phyloP scores from a whole-genome alignment of 1,140 invertebrate species.

The Cyclina sinensis region DNA sequence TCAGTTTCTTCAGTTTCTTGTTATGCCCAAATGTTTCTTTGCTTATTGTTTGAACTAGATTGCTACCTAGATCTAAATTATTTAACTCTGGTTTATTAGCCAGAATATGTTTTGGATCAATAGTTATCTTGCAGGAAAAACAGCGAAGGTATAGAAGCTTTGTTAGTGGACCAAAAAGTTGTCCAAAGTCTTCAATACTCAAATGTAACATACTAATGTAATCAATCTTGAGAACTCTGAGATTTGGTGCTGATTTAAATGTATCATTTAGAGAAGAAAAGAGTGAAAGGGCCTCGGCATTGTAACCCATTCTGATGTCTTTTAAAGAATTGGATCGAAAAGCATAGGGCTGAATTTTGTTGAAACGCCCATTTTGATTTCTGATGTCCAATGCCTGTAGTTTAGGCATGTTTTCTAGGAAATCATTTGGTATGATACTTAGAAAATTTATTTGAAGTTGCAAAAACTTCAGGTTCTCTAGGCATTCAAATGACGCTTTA shows the following conservation, averaged over 20 bases:
- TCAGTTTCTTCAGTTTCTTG: background rate
- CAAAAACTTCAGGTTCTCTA: background rate
- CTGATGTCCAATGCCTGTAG: background rate
- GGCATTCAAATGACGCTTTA: background rate
- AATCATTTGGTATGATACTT: background rate
- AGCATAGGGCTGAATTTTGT: background rate
- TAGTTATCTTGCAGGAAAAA: background rate
- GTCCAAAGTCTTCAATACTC: background rate
- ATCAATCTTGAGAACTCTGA: background rate
- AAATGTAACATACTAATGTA: background rate
- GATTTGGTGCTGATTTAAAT: background rate
- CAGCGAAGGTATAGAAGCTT: background rate
- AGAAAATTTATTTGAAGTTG: background rate
- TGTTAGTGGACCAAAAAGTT: background rate
- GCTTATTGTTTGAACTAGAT: background rate
- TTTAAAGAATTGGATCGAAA: background rate
- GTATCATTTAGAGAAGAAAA: background rate
- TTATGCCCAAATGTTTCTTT: background rate
- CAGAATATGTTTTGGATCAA: background rate
- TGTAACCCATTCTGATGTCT: background rate
- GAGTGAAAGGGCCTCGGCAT: background rate
- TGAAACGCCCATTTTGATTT: background rate
- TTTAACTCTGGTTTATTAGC: background rate
- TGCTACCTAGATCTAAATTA: background rate
- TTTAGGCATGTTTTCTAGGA: background rate